A percentile compares a stretch with the other conserved stretches of the same genome.
phyloP scores from a whole-genome alignment of 2,113 vertebrate genomes.

The Tyrannus savana region DNA sequence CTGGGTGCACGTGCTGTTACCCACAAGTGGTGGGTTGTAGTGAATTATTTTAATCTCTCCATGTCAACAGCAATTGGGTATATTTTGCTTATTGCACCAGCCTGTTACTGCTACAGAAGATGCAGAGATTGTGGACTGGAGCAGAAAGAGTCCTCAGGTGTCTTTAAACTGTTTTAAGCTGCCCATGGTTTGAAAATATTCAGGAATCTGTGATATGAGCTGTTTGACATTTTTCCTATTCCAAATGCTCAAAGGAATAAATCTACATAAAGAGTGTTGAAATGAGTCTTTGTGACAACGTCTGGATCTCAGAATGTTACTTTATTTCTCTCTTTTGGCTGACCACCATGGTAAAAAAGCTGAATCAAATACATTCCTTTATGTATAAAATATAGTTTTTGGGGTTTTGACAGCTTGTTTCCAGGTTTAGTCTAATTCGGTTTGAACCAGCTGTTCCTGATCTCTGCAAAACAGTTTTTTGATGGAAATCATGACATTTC shows the following conservation, averaged over 20 bases:
- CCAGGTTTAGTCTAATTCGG: slow-evolving; percentile 61
- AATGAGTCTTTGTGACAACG: not conserved
- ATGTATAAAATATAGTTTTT: slow-evolving; percentile 38
- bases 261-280: slow-evolving; percentile 59
- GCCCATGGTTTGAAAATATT: slow-evolving; percentile 56
- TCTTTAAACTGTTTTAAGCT: slow-evolving; percentile 39
- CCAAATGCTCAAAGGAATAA: slow-evolving; percentile 56
- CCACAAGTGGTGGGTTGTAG: not conserved
- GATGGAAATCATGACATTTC: slow-evolving; percentile 61
- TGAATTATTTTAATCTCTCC: slow-evolving; percentile 13
- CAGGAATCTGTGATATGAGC: slow-evolving; percentile 58
- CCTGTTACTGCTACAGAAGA: not conserved
- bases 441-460: slow-evolving; percentile 63
- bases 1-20: not conserved
- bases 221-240: slow-evolving; percentile 63
- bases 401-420: slow-evolving; percentile 52
- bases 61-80: not conserved
- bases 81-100: not conserved
- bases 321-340: slow-evolving; percentile 54
- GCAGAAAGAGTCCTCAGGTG: slow-evolving; percentile 7
- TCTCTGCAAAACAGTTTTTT: slow-evolving; percentile 45
- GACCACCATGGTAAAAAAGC: slow-evolving; percentile 42
- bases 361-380: slow-evolving; percentile 45
- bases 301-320: slow-evolving; percentile 36
- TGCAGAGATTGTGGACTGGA: not conserved